Evolutionary conservation across 2,888 invertebrate species (phyloP), one percentile per base, ranked within the genome.

Genomic region (Amiota communis): DNA sequence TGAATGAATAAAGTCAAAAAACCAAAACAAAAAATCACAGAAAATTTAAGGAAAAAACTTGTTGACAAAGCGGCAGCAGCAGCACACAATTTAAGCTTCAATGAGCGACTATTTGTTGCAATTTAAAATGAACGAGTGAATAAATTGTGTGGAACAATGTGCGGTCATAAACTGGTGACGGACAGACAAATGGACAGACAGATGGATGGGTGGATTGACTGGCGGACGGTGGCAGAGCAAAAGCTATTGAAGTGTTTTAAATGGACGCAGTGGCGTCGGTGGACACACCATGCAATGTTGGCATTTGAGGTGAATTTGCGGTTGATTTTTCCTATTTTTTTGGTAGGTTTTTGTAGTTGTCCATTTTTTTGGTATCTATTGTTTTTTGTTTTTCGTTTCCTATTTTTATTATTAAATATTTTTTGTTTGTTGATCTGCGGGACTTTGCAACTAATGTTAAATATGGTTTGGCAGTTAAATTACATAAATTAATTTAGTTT

Each of bases 91-190:
- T 83, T 83, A 85, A 85, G 83, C 82, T 83, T 83, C 83, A 83
- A 83, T 83, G 85, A 83, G 85, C 85, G 83, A 85, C 85, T 83
- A 83, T 83, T 83, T 83, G 83, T 83, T 83, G 83, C 83, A 83
- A 85, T 83, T 83, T 83, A 83, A 85, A 76, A 82, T 80, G 85
- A 83, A 85, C 83, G 85, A 84, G 78, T 83, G 83, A 82, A 83
- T 83, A 83, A 83, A 83, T 83, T 83, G 82, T 17, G 36, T 49
- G 11, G 48, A 65, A 83, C 78, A 83, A 79, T 80, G 82, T 79
- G 12, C 53, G 15, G 53, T 15, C 53, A 36, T 36, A 53, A 15
- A 53, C 20, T 59, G 59, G 20, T 17, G 63, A 13, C 63, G 6
- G 23, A 13, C 23, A 36, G 67, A 11, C 53, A 13, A 53, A 51